Conservation (phyloP, 2,797 vertebrate species). For the Clangula hyemalis region DNA sequence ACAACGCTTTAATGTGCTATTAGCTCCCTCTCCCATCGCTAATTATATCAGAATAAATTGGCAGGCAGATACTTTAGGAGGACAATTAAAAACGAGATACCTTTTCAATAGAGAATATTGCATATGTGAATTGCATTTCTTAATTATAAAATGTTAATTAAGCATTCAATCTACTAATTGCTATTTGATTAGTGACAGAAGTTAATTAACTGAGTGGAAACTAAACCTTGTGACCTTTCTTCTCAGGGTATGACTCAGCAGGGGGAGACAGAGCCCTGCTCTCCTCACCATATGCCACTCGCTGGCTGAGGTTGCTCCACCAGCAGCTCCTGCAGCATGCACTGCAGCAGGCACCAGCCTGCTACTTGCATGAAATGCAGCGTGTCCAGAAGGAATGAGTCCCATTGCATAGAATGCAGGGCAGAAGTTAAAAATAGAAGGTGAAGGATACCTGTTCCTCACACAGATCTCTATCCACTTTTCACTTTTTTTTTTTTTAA, state of each 20-base stretch:
- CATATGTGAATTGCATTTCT: neutral
- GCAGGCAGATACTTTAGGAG: neutral
- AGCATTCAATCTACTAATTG: conserved; percentile 37
- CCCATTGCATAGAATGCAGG: accelerated
- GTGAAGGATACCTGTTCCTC: neutral
- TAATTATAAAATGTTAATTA: conserved; percentile 49
- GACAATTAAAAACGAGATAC: neutral
- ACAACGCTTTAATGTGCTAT: neutral
- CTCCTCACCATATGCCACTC: neutral
- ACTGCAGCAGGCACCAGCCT: neutral
- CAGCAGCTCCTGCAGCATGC: accelerated
- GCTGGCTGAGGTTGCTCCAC: neutral
- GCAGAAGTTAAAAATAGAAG: neutral
- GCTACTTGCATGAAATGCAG: neutral
- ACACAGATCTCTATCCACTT: neutral
- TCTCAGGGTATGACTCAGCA: conserved; percentile 5
- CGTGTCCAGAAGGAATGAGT: accelerated
- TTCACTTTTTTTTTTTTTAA: neutral
- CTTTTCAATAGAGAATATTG: neutral
- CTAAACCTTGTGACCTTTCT: conserved; percentile 22
- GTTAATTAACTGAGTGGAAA: conserved; percentile 56
- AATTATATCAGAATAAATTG: neutral
- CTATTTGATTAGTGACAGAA: conserved; percentile 33
- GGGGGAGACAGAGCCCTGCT: conserved; percentile 53
- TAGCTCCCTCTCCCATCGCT: neutral